phyloP scores from a whole-genome alignment of 2,113 vertebrate genomes.

The Caracal caracal region DNA sequence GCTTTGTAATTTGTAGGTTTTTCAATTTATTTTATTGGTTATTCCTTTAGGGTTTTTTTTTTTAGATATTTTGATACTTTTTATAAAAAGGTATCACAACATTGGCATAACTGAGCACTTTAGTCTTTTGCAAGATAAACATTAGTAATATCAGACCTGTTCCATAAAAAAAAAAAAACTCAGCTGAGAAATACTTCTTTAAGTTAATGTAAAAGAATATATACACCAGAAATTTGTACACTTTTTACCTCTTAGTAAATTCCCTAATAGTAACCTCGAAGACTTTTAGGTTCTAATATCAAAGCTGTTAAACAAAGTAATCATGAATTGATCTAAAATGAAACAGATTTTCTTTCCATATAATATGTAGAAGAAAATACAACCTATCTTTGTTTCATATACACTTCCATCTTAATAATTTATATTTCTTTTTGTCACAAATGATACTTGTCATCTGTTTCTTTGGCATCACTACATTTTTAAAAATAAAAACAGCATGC shows the following conservation, averaged over 20 bases:
- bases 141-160: not conserved
- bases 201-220: constrained; percentile 11
- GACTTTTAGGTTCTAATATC: not conserved
- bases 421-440: not conserved
- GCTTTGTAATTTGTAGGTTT: not conserved
- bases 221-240: not conserved
- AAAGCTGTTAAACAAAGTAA: constrained; percentile 5
- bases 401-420: not conserved
- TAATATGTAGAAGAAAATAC: not conserved
- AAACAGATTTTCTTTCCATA: not conserved
- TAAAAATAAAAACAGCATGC: not conserved
- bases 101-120: not conserved
- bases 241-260: not conserved
- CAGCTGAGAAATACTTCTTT: not conserved
- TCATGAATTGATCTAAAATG: not conserved
- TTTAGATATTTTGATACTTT: not conserved
- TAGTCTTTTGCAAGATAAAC: not conserved
- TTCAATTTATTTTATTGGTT: not conserved
- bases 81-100: not conserved
- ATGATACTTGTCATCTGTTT: not conserved
- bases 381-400: not conserved
- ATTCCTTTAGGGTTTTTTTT: not conserved
- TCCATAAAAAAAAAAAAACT: not conserved
- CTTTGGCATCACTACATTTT: not conserved
- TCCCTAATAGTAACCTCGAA: not conserved